Evolutionary conservation across 2,797 vertebrate species (phyloP).

Genomic region (Bradypus variegatus): DNA sequence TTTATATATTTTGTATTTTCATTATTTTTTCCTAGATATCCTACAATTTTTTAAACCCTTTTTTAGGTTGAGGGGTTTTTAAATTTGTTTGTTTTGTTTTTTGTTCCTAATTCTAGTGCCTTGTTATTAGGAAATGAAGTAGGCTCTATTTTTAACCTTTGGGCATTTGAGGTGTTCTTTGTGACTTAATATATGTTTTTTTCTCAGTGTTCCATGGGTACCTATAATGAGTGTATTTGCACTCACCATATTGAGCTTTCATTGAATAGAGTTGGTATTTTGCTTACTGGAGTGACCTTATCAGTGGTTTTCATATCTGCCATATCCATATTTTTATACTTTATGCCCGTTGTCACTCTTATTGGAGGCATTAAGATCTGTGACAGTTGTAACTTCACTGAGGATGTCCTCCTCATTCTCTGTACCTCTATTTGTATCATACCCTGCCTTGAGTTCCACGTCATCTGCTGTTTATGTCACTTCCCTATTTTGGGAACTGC

Average conservation of each 20-base stretch:
- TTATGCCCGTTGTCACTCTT: background rate
- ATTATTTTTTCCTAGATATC: background rate
- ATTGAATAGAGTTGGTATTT: accelerated
- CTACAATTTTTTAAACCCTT: background rate
- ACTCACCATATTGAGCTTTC: background rate
- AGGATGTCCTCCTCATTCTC: background rate
- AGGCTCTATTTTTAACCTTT: background rate
- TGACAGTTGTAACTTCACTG: accelerated
- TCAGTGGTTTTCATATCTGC: accelerated
- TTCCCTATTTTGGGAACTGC: background rate
- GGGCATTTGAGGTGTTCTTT: background rate
- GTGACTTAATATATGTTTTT: background rate
- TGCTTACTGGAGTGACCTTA: too few species aligned
- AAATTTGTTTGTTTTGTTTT: background rate
- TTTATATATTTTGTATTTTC: background rate
- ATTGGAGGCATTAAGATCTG: background rate
- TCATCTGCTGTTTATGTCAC: too few species aligned
- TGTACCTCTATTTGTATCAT: background rate
- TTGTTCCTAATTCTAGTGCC: background rate
- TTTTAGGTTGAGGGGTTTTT: background rate
- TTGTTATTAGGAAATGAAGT: background rate
- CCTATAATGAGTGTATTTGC: accelerated
- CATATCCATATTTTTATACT: background rate
- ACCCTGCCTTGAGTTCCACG: background rate
- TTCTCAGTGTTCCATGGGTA: accelerated